phyloP scores from a whole-genome alignment of 1,140 invertebrate species.

The Brachionus plicatilis region DNA sequence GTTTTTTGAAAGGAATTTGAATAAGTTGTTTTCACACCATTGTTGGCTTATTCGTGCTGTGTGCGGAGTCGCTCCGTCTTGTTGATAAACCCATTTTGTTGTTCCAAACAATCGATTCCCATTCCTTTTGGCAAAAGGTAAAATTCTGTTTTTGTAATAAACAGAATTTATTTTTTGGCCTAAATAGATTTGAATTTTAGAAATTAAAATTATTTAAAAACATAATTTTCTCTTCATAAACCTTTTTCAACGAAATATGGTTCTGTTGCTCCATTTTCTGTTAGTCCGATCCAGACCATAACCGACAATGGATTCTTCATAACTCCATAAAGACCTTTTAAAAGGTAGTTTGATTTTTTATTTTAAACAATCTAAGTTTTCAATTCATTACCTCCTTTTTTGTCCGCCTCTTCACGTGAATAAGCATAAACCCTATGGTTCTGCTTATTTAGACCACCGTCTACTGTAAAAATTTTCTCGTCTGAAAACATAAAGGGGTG shows the following conservation, averaged over 20 bases:
- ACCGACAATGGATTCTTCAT: not conserved
- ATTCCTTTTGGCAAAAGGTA: not conserved
- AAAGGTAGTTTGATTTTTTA: too few relatives aligned
- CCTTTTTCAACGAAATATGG: conserved; percentile 3
- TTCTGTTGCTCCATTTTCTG: not conserved
- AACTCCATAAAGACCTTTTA: not conserved
- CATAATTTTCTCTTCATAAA: not conserved
- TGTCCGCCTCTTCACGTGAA: too few relatives aligned
- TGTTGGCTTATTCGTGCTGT: not conserved
- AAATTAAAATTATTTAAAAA: not conserved
- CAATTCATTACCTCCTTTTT: too few relatives aligned
- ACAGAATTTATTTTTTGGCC: too few relatives aligned
- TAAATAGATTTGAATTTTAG: not conserved
- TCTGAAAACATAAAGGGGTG: not conserved
- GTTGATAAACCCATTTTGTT: too few relatives aligned
- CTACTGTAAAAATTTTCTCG: not conserved
- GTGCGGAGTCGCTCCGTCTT: not conserved
- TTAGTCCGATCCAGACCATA: not conserved
- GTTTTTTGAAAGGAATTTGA: not conserved
- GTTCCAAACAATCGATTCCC: not conserved
- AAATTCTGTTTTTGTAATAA: too few relatives aligned
- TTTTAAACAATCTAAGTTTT: too few relatives aligned
- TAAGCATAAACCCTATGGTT: too few relatives aligned
- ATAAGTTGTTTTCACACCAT: not conserved
- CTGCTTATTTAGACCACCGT: too few relatives aligned